phyloP scores from a whole-genome alignment of 35 echinoderm and acorn worm genomes.

The Diadema setosum region DNA sequence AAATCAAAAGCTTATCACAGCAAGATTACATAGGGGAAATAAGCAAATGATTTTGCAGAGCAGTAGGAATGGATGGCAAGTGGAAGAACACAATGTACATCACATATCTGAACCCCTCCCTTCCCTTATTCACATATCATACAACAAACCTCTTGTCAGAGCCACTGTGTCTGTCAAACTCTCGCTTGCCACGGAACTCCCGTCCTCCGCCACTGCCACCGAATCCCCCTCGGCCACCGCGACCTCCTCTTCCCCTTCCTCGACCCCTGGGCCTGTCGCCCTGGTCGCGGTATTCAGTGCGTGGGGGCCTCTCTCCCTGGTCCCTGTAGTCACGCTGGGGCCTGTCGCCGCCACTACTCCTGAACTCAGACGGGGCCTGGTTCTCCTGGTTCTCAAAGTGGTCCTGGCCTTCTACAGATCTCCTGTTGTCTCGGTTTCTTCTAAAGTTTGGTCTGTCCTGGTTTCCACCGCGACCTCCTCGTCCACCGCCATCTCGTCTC shows the following conservation, averaged over 20 bases:
- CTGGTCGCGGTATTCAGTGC: conserved; percentile 14
- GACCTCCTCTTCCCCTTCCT: conserved; percentile 43
- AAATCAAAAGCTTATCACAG: no score
- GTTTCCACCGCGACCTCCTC: conserved; percentile 49
- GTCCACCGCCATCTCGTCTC: background rate
- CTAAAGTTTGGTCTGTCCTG: background rate
- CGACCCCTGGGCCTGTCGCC: conserved; percentile 52
- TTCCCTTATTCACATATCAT: no score
- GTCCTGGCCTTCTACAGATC: conserved; percentile 49
- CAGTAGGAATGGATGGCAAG: no score
- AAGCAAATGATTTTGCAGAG: no score
- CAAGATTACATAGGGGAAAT: no score
- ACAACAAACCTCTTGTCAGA: conserved; percentile 87
- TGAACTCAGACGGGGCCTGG: conserved; percentile 68
- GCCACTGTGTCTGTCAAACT: conserved; percentile 95
- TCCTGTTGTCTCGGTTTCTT: background rate
- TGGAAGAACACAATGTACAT: no score
- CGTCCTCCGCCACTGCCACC: conserved; percentile 42
- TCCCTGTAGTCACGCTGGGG: conserved; percentile 31
- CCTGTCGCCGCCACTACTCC: conserved; percentile 44
- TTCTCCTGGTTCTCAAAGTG: conserved; percentile 86
- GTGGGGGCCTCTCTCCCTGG: conserved; percentile 22
- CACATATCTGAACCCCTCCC: no score
- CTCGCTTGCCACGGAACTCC: conserved; percentile 74
- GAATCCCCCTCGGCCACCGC: conserved; percentile 39